Percentiles rank a stretch among this genome's conserved stretches.
These are phyloP conservation scores for Hydrocynus forskahlii DNA, from an alignment of 2,797 vertebrate species.

Conservation along the genomic window DNA sequence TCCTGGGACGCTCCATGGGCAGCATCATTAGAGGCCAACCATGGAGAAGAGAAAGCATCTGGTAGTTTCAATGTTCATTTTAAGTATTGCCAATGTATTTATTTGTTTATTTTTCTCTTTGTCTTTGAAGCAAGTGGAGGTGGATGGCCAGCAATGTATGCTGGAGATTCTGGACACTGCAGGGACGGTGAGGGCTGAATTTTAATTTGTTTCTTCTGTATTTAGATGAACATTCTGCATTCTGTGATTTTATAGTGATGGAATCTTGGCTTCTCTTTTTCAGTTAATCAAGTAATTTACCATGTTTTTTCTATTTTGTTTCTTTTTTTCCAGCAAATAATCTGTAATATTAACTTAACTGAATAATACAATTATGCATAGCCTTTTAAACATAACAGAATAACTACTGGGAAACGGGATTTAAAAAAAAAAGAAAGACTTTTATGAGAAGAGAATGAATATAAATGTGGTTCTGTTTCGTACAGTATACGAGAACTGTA, in stretches of 20 bases:
- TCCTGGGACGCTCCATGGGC: conserved; percentile 18
- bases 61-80: background rate
- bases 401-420: background rate
- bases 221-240: background rate
- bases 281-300: background rate
- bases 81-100: background rate
- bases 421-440: no score
- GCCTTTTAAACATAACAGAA: background rate
- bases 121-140: conserved; percentile 86
- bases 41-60: background rate
- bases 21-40: conserved; percentile 28
- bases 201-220: background rate
- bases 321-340: no score
- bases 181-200: conserved; percentile 81
- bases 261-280: background rate
- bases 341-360: no score
- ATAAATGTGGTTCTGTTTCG: no score
- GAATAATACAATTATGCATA: no score
- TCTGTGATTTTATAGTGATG: background rate
- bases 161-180: conserved; percentile 91
- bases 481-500: no score
- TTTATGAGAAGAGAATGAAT: no score
- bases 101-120: conserved; percentile 16
- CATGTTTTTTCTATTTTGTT: no score
- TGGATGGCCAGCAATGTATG: conserved; percentile 91